Conservation (phyloP, 2,888 invertebrate species). For the Serripes groenlandicus region DNA sequence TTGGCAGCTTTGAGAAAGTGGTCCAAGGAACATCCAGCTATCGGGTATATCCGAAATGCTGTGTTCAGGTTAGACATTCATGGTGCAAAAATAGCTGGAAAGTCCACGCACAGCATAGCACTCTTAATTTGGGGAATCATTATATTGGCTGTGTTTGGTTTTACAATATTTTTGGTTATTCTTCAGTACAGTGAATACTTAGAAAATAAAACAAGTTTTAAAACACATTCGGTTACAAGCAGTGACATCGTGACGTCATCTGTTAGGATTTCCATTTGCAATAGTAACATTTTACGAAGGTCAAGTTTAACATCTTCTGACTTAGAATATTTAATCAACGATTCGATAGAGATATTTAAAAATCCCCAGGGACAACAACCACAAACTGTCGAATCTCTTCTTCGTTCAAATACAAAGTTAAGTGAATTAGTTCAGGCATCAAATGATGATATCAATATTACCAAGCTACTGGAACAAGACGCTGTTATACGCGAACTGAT, state of each 20-base stretch:
- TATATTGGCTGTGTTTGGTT: slow-evolving; percentile 38
- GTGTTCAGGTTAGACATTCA: slow-evolving; percentile 38
- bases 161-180: slow-evolving; percentile 35
- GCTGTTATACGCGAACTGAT: slow-evolving; percentile 16
- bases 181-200: slow-evolving; percentile 15
- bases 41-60: background rate
- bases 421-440: background rate
- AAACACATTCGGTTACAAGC: background rate
- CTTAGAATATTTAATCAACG: slow-evolving; percentile 23
- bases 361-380: background rate
- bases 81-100: slow-evolving; percentile 38
- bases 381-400: background rate
- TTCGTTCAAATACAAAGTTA: slow-evolving; percentile 23
- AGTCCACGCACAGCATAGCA: slow-evolving; percentile 29
- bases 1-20: slow-evolving; percentile 21
- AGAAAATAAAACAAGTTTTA: background rate
- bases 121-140: slow-evolving; percentile 53
- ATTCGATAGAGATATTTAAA: background rate
- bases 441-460: background rate
- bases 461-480: slow-evolving; percentile 24
- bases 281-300: slow-evolving; percentile 29
- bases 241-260: background rate
- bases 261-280: slow-evolving; percentile 23
- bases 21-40: slow-evolving; percentile 10
- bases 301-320: background rate